Percentiles rank a stretch among this genome's conserved stretches.
Conservation (phyloP, 2,888 invertebrate species). For the Penaeus monodon region DNA sequence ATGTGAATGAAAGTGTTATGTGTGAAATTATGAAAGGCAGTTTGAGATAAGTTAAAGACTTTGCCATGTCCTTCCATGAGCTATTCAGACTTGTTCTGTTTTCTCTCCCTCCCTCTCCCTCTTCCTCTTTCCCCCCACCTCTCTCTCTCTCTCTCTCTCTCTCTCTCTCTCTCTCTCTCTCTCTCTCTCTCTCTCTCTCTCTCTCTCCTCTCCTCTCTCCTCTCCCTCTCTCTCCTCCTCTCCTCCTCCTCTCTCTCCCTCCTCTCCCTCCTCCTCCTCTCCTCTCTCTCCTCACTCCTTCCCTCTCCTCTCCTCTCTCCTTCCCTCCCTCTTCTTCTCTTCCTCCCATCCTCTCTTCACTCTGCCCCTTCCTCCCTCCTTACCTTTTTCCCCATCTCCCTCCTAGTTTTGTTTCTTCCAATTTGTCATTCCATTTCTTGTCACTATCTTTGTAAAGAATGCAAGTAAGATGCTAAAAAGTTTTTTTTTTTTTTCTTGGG, state of each 20-base stretch:
- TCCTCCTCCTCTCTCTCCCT: not conserved
- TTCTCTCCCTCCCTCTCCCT: not conserved
- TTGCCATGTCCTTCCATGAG: not conserved
- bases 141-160: not conserved
- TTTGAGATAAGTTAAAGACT: not conserved
- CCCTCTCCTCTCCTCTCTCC: not conserved
- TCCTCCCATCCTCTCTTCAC: rapidly evolving
- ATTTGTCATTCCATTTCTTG: not conserved
- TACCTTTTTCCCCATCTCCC: not conserved
- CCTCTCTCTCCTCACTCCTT: not conserved
- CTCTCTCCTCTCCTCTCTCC: not conserved
- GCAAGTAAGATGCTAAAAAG: not conserved
- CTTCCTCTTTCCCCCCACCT: not conserved
- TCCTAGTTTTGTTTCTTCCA: not conserved
- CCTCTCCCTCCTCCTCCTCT: not conserved
- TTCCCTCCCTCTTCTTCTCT: not conserved
- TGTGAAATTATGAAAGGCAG: not conserved
- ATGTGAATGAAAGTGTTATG: not conserved
- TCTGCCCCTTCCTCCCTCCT: not conserved
- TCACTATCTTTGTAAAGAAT: not conserved
- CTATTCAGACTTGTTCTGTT: not conserved
- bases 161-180: not conserved
- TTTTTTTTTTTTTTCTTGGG: conserved; percentile 20
- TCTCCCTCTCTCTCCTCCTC: not conserved
- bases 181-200: not conserved